These are phyloP conservation scores for Cetoscarus ocellatus DNA, from an alignment of 2,797 vertebrate species.

Conservation along the genomic window DNA sequence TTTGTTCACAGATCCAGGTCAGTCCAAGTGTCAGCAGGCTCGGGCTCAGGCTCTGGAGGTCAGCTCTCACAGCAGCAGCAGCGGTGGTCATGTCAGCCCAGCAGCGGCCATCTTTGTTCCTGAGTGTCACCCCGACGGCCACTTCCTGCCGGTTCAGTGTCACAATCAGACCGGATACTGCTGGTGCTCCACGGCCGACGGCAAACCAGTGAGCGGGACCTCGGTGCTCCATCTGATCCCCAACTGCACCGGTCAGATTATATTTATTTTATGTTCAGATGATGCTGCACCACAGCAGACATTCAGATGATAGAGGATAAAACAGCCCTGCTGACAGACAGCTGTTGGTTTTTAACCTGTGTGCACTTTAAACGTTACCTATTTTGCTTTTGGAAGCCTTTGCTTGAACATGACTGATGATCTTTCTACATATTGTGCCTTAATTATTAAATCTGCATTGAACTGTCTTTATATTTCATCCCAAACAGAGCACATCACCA, in stretches of 20 bases:
- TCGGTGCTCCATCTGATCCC: slow-evolving; percentile 67
- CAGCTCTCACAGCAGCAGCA: slow-evolving; percentile 24
- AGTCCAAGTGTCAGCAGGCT: slow-evolving; percentile 76
- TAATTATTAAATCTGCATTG: too few species aligned
- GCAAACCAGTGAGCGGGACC: slow-evolving; percentile 77
- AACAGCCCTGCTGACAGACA: too few species aligned
- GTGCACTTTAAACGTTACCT: too few species aligned
- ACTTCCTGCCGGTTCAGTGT: slow-evolving; percentile 77
- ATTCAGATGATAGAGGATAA: too few species aligned
- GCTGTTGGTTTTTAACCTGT: too few species aligned
- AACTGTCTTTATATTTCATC: neutral
- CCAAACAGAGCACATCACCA: slow-evolving; percentile 52
- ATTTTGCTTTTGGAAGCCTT: too few species aligned
- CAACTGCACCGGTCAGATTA: slow-evolving; percentile 74
- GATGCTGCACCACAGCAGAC: too few species aligned
- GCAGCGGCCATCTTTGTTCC: slow-evolving; percentile 64
- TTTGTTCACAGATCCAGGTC: slow-evolving; percentile 49
- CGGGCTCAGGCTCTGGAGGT: slow-evolving; percentile 64
- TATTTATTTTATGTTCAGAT: too few species aligned
- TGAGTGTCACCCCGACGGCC: slow-evolving; percentile 68
- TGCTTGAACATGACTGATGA: too few species aligned
- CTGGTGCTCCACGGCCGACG: slow-evolving; percentile 79
- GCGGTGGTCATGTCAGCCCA: neutral
- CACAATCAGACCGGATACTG: slow-evolving; percentile 80
- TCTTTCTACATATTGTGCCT: too few species aligned